Evolutionary conservation across 2,888 invertebrate genomes (phyloP), one percentile per base, ranked within the genome.

Genomic region (Drosophila koepferae): DNA sequence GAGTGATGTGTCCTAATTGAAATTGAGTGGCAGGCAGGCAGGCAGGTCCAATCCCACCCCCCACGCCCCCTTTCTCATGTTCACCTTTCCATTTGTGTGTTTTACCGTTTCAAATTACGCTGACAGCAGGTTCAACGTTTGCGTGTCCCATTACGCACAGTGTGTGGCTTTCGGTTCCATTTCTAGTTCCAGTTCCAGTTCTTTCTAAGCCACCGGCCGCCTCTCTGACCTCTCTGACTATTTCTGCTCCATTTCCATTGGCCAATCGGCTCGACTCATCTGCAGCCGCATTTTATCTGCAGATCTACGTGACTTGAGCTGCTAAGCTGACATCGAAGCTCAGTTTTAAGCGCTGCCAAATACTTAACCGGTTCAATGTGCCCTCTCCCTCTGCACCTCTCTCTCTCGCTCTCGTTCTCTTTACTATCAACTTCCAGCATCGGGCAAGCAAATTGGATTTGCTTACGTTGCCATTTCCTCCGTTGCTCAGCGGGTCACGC

Each of bases 81-180:
- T 64, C 60, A 64, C 69, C 80, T 63, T 55, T 58, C 44, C 28
- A 54, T 44, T 36, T 58, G 51, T 66, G 61, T 59, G 62, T 49
- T 63, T 68, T 81, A 51, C 63, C 38, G 74, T 68, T 63, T 81
- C 63, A 68, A 64, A 60, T 80, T 78, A 65, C 74, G 63, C 55
- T 69, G 69, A 61, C 74, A 81, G 78, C 81, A 81, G 81, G 81
- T 80, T 81, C 66, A 77, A 77, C 56, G 74, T 46, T 60, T 64
- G 67, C 40, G 70, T 20, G 54, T 73, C 71, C 63, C 59, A 74
- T 74, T 69, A 73, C 71, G 40, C 18, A 55, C 55, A 40, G n/a
- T 18, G 18, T 36, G 51, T 14, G 41, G 28, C 23, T 40, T n/a
- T 28, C 40, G 10, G 41, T 41, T 55, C 55, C 38, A n/a, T 38